Evolutionary conservation across 1,140 invertebrate genomes (phyloP).

Genomic region (Cyclargus thomasi): DNA sequence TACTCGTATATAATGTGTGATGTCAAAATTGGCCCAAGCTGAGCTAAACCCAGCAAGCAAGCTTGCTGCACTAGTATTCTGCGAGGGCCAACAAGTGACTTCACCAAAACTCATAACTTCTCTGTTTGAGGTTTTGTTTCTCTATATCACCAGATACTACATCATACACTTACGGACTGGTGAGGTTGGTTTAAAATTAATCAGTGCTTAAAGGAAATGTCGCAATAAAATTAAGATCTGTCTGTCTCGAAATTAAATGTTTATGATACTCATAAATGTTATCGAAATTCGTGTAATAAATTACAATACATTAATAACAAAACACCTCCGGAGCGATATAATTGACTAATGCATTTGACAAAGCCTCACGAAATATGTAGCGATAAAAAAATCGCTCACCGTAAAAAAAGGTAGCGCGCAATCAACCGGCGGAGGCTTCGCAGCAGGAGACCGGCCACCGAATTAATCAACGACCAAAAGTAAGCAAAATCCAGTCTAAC

Average conservation of each 20-base stretch:
- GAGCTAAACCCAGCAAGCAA: no score
- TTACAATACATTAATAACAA: conserved; percentile 21
- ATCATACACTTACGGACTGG: no score
- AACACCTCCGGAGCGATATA: conserved; percentile 23
- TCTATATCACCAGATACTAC: neutral
- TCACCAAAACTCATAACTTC: no score
- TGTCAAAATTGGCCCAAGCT: no score
- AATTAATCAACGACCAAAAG: conserved; percentile 65
- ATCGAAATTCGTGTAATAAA: neutral
- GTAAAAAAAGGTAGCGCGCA: conserved; percentile 47
- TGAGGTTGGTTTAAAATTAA: neutral
- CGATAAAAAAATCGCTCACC: conserved; percentile 32
- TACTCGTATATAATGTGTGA: no score
- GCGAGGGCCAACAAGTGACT: no score
- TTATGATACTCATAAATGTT: conserved; percentile 13
- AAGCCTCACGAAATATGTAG: conserved; percentile 29
- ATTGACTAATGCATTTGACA: conserved; percentile 33
- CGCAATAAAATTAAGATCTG: neutral
- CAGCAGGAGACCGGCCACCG: conserved; percentile 56
- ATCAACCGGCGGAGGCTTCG: conserved; percentile 53
- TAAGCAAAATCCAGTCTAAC: conserved; percentile 49
- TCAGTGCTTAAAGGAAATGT: neutral
- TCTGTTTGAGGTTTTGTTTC: no score
- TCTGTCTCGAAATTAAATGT: neutral
- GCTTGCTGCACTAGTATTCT: no score